Percentiles rank a stretch among this genome's conserved stretches.
These are phyloP conservation scores for Porites australiensis DNA, from an alignment of 64 coral and sea anemone species.

Conservation along the genomic window DNA sequence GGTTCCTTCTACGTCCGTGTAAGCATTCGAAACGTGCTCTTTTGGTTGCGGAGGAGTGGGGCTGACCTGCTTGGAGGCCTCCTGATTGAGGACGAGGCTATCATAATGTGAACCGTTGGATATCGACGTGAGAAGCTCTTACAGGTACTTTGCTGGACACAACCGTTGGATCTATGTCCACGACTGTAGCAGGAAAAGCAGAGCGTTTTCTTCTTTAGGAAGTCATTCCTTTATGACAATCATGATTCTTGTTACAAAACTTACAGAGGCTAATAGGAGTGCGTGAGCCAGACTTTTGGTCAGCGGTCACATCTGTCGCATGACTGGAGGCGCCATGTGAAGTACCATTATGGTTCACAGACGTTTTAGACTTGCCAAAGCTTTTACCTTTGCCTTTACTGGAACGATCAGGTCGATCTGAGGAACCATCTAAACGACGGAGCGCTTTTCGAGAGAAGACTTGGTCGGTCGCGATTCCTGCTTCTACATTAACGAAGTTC, in stretches of 20 bases:
- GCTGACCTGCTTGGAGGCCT: neutral
- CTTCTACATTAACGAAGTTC: slow-evolving; percentile 28
- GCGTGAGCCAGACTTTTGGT: neutral
- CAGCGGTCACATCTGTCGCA: neutral
- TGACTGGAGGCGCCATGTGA: neutral
- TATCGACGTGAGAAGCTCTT: slow-evolving; percentile 68
- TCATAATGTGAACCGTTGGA: slow-evolving; percentile 75
- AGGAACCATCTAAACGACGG: too few relatives aligned
- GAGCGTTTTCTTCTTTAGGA: neutral
- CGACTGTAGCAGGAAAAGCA: slow-evolving; percentile 17
- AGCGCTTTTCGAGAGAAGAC: slow-evolving; percentile 28
- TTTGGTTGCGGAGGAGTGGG: neutral
- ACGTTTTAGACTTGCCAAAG: neutral
- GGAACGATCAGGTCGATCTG: too few relatives aligned
- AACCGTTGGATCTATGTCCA: slow-evolving; percentile 59
- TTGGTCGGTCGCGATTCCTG: slow-evolving; percentile 26
- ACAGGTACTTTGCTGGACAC: slow-evolving; percentile 54
- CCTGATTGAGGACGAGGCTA: slow-evolving; percentile 18
- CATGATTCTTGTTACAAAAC: slow-evolving; percentile 5
- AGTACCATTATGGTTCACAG: neutral
- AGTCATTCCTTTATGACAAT: neutral
- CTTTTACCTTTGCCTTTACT: neutral
- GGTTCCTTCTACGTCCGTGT: slow-evolving; percentile 5
- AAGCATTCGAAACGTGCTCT: neutral
- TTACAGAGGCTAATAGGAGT: neutral